Percentiles rank a stretch among this genome's conserved stretches.
Evolutionary conservation across 2,797 vertebrate genomes (phyloP).

Genomic region (Eidolon dupreanum): DNA sequence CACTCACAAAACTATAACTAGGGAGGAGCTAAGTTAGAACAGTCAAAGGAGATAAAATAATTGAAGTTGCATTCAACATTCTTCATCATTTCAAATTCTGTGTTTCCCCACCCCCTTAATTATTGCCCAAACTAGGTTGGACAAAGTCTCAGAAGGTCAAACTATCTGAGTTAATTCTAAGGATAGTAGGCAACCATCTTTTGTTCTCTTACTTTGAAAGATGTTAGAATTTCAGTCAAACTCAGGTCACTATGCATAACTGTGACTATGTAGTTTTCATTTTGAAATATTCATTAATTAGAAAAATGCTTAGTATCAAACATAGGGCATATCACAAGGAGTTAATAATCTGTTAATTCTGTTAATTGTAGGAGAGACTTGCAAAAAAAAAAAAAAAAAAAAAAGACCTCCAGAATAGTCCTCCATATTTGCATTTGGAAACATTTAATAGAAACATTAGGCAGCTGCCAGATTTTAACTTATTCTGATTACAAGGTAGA

Average conservation of each 20-base stretch:
- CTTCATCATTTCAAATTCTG: background rate
- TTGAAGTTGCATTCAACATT: background rate
- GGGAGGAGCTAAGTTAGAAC: background rate
- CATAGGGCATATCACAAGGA: background rate
- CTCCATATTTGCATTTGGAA: background rate
- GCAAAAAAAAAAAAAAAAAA: background rate
- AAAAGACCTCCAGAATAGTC: background rate
- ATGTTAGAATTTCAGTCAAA: background rate
- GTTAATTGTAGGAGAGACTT: background rate
- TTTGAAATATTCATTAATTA: background rate
- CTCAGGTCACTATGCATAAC: background rate
- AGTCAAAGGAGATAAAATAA: background rate
- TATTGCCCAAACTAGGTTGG: background rate
- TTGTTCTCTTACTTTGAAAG: background rate
- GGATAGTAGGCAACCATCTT: accelerated
- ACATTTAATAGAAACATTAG: background rate
- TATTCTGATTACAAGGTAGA: background rate
- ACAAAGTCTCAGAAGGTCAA: background rate
- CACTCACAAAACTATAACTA: background rate
- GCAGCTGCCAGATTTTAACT: background rate
- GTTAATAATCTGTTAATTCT: background rate
- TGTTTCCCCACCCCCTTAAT: background rate
- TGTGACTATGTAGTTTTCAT: background rate
- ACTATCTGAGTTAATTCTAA: background rate
- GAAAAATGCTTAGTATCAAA: background rate